phyloP scores from a whole-genome alignment of 2,888 invertebrate genomes.

The Rhorus exstirpatorius region DNA sequence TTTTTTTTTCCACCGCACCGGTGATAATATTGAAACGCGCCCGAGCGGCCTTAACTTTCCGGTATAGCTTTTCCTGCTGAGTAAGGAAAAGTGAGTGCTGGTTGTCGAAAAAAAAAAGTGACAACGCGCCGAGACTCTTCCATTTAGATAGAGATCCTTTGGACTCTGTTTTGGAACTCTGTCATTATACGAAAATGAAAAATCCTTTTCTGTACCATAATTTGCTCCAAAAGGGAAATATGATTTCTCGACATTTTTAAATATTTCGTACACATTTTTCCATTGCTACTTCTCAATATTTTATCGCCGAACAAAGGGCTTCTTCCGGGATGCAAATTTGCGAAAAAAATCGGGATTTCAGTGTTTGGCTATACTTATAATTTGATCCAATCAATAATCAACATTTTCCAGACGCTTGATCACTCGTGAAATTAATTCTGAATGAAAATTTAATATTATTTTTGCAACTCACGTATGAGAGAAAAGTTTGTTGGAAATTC shows the following conservation, averaged over 20 bases:
- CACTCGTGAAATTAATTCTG: conserved; percentile 2
- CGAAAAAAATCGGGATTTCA: no score
- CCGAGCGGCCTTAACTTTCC: conserved; percentile 44
- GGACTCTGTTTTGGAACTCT: conserved; percentile 16
- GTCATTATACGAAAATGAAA: conserved; percentile 43
- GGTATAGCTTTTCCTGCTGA: conserved; percentile 72
- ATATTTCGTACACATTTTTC: no score
- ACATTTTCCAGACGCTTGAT: background rate
- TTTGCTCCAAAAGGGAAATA: no score
- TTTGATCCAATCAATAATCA: no score
- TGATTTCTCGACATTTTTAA: no score
- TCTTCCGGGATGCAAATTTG: no score
- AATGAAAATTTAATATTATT: conserved; percentile 32
- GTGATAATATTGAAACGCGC: conserved; percentile 4
- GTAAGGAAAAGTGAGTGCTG: conserved; percentile 73
- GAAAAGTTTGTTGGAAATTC: background rate
- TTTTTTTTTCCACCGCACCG: conserved; percentile 18
- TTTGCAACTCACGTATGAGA: background rate
- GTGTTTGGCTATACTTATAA: no score
- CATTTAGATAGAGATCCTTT: conserved; percentile 2
- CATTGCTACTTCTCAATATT: no score
- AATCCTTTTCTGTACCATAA: no score
- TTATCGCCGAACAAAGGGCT: no score
- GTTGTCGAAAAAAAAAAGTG: conserved; percentile 50
- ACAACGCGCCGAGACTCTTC: conserved; percentile 26